A percentile compares a stretch with the other conserved stretches of the same genome.
phyloP scores from a whole-genome alignment of 2,797 vertebrate species.

The Falco berigora region DNA sequence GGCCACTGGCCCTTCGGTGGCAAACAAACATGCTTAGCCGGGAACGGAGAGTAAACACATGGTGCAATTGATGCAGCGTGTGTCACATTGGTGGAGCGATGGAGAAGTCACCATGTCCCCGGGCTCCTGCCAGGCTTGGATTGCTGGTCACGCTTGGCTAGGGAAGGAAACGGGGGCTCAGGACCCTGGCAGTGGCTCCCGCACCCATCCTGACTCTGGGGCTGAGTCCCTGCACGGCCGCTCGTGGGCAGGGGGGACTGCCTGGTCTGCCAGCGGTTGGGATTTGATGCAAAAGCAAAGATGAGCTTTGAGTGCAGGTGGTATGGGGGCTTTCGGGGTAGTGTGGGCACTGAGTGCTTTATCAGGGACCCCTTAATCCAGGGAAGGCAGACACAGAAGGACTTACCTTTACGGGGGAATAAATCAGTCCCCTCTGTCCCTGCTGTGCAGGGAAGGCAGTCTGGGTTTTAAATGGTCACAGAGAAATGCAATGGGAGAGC shows the following conservation, averaged over 20 bases:
- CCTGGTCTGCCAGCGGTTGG: accelerated
- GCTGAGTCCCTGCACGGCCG: accelerated
- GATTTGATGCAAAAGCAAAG: background rate
- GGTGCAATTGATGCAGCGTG: background rate
- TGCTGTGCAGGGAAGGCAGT: accelerated
- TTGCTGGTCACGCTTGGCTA: background rate
- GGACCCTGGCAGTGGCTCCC: background rate
- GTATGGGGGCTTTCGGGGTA: background rate
- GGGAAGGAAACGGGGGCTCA: background rate
- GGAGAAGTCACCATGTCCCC: background rate
- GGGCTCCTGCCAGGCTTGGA: background rate
- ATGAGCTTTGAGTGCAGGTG: background rate
- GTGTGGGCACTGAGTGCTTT: background rate
- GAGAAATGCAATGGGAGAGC: background rate
- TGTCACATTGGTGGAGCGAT: accelerated
- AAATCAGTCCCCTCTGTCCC: background rate
- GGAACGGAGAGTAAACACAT: background rate
- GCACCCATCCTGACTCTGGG: accelerated
- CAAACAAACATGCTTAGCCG: background rate
- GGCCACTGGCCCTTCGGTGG: background rate
- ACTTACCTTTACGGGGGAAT: background rate
- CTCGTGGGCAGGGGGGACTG: background rate
- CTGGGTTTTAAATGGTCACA: background rate
- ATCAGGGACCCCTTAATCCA: background rate
- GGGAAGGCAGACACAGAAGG: accelerated